Conservation (phyloP, 1,140 invertebrate species). For the Ylistrum balloti region DNA sequence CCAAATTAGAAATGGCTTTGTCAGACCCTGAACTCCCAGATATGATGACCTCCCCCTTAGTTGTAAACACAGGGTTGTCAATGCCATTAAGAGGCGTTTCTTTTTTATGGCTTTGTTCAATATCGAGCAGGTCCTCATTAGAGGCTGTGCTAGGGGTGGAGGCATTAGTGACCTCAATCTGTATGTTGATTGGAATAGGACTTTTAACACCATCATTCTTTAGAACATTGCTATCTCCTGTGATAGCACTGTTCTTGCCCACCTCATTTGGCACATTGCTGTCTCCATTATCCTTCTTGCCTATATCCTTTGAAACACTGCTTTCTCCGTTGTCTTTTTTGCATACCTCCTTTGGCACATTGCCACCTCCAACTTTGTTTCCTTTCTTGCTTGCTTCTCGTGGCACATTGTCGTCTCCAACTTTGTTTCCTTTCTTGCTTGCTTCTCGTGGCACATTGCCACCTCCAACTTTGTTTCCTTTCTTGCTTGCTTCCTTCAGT, state of each 20-base stretch:
- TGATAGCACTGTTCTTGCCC: background rate
- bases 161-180: background rate
- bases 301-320: background rate
- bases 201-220: background rate
- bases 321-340: background rate
- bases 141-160: constrained; percentile 15
- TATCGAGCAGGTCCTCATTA: background rate
- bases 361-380: constrained; percentile 5
- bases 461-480: background rate
- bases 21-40: background rate
- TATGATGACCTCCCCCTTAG: background rate
- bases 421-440: background rate
- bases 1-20: background rate
- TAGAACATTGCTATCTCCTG: background rate
- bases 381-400: background rate
- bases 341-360: no score
- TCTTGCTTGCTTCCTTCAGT: no score
- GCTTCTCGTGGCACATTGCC: no score
- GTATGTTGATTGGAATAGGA: background rate
- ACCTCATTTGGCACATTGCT: background rate
- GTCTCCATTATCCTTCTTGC: background rate
- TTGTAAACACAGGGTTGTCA: background rate
- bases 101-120: background rate
- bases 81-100: background rate
- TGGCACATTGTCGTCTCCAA: no score